Base-by-base conservation (phyloP, 2,888 invertebrate species). In the Pachymerium ferrugineum region DNA sequence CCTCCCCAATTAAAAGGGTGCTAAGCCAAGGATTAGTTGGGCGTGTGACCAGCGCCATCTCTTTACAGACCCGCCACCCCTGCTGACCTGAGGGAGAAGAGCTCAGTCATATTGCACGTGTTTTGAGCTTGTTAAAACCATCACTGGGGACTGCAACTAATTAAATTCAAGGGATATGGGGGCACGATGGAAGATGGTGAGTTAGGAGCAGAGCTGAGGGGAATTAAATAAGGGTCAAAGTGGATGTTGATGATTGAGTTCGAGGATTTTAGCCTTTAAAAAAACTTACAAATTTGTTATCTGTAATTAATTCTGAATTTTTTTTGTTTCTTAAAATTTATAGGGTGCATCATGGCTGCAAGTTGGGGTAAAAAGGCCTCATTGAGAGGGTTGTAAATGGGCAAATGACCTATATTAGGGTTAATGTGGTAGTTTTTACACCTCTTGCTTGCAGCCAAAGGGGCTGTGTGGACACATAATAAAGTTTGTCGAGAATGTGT, bases 1-100 rank as follows among this genome's bases (percentile, higher is more conserved):
- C 54, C 54, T 54, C 54, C 54, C 54, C 54, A 54, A 54, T 54
- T 54, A 54, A 54, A 54, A 54, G 54, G 22, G 54, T 54, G 54
- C 54, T 54, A 54, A 54, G 54, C 54, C 54, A 54, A 10, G 54
- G 54, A 54, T 54, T 54, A 54, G 54, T 54, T 54, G 54, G 54
- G 54, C 54, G 54, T 54, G 54, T 22, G 54, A 22, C 54, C 54
- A 54, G 8, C 54, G 19, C 54, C 54, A 54, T 54, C 54, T 54
- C 54, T 54, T 54, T 22, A 54, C 25, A 54, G 54, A 25, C 19
- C 54, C 54, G n/a, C 54, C 28, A 25, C 54, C 54, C 54, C 54
- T 22, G 54, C 54, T 54, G 54, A 25, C 54, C 25, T 14, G 3
- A 54, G 54, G 25, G 22, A 54, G 47, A 54, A 14, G 54, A 54